phyloP scores from a whole-genome alignment of 30 jellyfish, hydroid and myxozoan genomes.

The Catostylus mosaicus region DNA sequence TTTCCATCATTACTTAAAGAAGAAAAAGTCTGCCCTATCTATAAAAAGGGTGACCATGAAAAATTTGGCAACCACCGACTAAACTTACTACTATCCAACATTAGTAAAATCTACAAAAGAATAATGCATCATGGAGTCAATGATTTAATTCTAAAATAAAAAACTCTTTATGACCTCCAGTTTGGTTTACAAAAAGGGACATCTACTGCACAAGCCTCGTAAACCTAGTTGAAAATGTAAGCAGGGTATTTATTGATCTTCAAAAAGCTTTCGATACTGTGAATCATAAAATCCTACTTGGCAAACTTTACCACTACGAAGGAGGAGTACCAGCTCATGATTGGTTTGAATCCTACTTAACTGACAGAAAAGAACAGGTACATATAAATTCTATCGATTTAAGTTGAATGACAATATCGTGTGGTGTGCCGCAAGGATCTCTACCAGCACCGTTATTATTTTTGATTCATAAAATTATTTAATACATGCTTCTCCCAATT shows the following conservation, averaged over 20 bases:
- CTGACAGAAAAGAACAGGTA: slow-evolving; percentile 5
- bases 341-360: slow-evolving; percentile 18
- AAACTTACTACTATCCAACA: slow-evolving; percentile 8
- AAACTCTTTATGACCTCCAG: slow-evolving; percentile 22
- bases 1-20: slow-evolving; percentile 24
- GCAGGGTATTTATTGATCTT: slow-evolving; percentile 20
- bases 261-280: slow-evolving; percentile 22
- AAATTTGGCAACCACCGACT: slow-evolving; percentile 19
- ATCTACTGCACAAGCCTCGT: slow-evolving; percentile 25
- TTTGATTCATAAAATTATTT: background rate
- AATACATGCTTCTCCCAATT: background rate
- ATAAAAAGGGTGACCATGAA: slow-evolving; percentile 4
- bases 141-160: background rate
- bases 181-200: slow-evolving; percentile 18
- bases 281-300: slow-evolving; percentile 6
- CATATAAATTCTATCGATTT: slow-evolving; percentile 9
- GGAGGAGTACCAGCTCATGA: slow-evolving; percentile 8
- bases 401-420: slow-evolving; percentile 9
- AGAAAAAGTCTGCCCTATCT: slow-evolving; percentile 26
- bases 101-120: slow-evolving; percentile 3
- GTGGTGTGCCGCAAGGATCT: slow-evolving; percentile 44
- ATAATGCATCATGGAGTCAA: background rate
- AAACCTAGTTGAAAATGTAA: slow-evolving; percentile 12
- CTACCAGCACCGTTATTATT: slow-evolving; percentile 3
- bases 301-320: slow-evolving; percentile 26